Conservation (phyloP, 2,113 vertebrate species). For the Chrysochloris asiatica region DNA sequence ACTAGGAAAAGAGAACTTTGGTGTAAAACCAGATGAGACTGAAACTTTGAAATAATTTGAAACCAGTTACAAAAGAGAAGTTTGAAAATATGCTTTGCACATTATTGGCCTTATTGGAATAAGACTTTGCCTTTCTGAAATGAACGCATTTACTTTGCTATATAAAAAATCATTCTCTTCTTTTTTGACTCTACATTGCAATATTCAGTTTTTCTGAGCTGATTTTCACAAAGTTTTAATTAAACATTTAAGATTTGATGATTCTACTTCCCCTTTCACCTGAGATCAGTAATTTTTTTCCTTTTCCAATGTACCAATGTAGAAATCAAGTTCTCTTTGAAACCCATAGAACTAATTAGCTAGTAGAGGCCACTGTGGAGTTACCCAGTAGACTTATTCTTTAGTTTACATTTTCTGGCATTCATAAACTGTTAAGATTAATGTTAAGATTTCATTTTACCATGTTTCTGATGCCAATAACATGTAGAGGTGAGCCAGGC, state of each 20-base stretch:
- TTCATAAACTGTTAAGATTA: constrained; percentile 34
- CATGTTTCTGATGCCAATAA: constrained; percentile 70
- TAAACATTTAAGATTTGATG: neutral
- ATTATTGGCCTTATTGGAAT: neutral
- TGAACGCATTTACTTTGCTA: neutral
- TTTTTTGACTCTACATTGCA: neutral
- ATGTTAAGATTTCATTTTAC: constrained; percentile 51
- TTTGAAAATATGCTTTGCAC: neutral
- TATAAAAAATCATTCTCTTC: neutral
- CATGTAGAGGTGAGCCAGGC: constrained; percentile 40
- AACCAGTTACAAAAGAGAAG: neutral
- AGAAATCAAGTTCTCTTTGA: constrained; percentile 56
- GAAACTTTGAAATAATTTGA: neutral
- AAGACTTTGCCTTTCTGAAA: neutral
- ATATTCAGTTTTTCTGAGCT: neutral
- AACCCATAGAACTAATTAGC: constrained; percentile 73
- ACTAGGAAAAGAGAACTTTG: neutral
- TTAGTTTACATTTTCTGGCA: constrained; percentile 59
- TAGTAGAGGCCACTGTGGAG: constrained; percentile 33
- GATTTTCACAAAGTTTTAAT: constrained; percentile 48
- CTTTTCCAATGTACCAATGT: constrained; percentile 34
- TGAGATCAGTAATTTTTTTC: constrained; percentile 14
- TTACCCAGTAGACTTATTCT: neutral
- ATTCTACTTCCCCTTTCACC: constrained; percentile 28
- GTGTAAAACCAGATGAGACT: constrained; percentile 6